These are phyloP conservation scores for Pteruthius melanotis DNA, from an alignment of 2,113 vertebrate species.

Conservation along the genomic window DNA sequence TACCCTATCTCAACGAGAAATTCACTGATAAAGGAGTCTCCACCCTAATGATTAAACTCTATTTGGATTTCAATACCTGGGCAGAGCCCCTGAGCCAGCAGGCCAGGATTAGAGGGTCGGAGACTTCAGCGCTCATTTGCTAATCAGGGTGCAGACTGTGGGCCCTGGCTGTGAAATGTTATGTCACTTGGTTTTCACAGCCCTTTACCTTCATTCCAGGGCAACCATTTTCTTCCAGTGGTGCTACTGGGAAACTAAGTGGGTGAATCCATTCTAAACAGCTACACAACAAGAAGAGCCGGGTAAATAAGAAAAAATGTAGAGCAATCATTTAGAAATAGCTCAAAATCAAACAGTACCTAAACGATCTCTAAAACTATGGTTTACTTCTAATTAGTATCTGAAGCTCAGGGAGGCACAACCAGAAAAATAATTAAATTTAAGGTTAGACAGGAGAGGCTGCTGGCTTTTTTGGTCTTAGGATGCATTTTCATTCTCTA, in stretches of 20 bases:
- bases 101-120: neutral
- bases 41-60: slow-evolving; percentile 58
- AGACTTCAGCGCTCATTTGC: neutral
- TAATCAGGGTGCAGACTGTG: slow-evolving; percentile 3
- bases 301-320: neutral
- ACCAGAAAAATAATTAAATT: neutral
- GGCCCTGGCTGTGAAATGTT: neutral
- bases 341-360: neutral
- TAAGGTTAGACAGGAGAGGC: neutral
- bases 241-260: neutral
- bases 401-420: neutral
- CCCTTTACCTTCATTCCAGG: neutral
- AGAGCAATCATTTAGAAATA: neutral
- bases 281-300: neutral
- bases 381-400: neutral
- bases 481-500: neutral
- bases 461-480: neutral
- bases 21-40: slow-evolving; percentile 67
- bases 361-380: neutral
- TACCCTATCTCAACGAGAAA: slow-evolving; percentile 43
- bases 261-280: neutral
- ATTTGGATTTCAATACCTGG: slow-evolving; percentile 41
- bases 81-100: neutral
- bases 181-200: neutral
- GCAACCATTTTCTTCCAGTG: neutral